Evolutionary conservation across 2,888 invertebrate genomes (phyloP).

Genomic region (Galerucella nymphaeae): DNA sequence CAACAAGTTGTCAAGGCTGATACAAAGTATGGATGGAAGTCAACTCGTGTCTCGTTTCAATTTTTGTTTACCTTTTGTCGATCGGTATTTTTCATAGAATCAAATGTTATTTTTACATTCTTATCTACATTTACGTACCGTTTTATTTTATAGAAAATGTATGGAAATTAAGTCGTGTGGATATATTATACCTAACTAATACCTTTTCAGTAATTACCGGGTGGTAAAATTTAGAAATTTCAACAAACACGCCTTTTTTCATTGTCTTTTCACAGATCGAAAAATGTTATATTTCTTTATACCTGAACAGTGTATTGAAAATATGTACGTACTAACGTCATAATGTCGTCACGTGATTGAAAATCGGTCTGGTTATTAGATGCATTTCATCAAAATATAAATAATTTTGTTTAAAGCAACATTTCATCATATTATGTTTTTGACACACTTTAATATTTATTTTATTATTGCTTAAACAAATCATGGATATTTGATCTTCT

Average conservation of each 20-base stretch:
- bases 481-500: no score
- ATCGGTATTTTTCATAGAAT: background rate
- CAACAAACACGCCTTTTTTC: background rate
- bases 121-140: background rate
- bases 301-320: background rate
- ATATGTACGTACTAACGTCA: background rate
- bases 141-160: background rate
- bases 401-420: background rate
- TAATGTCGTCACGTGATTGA: background rate
- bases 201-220: background rate
- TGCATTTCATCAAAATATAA: background rate
- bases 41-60: background rate
- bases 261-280: background rate
- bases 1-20: slow-evolving; percentile 51
- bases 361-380: background rate
- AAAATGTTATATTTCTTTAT: background rate
- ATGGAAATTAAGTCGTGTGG: background rate
- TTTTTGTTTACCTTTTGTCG: slow-evolving; percentile 7
- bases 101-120: background rate
- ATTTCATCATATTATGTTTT: background rate
- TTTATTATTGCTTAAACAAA: no score
- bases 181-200: background rate
- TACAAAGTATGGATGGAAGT: slow-evolving; percentile 21
- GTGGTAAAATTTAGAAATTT: background rate
- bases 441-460: background rate